Conservation (phyloP, 1,140 invertebrate genomes). For the Plectrocnemia conspersa region DNA sequence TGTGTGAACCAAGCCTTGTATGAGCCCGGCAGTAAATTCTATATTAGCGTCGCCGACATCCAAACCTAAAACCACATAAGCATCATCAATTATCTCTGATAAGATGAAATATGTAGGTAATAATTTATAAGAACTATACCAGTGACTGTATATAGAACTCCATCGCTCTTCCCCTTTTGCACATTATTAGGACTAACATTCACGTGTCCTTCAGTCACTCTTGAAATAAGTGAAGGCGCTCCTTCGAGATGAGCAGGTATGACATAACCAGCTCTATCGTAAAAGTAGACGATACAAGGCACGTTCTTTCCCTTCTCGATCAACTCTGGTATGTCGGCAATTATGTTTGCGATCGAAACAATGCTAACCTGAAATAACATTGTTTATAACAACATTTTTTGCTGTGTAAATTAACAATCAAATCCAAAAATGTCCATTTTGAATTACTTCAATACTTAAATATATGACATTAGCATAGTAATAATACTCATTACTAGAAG, state of each 20-base stretch:
- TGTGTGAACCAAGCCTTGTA: constrained; percentile 1
- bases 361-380: constrained; percentile 17
- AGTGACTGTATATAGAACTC: constrained; percentile 14
- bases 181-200: neutral
- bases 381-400: too few species aligned
- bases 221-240: constrained; percentile 13
- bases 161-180: neutral
- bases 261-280: constrained; percentile 7
- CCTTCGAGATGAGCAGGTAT: constrained; percentile 11
- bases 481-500: too few species aligned
- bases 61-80: constrained; percentile 22
- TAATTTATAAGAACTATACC: constrained; percentile 13
- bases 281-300: constrained; percentile 18
- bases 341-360: constrained; percentile 18
- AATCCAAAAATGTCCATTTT: too few species aligned
- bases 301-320: constrained; percentile 25
- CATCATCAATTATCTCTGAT: neutral
- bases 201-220: constrained; percentile 15
- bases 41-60: constrained; percentile 23
- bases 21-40: constrained; percentile 15
- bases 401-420: too few species aligned
- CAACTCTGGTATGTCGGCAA: constrained; percentile 21
- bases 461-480: too few species aligned
- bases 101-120: neutral
- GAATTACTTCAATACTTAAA: too few species aligned